phyloP scores from a whole-genome alignment of 1,140 invertebrate species.

The Hyles euphorbiae region DNA sequence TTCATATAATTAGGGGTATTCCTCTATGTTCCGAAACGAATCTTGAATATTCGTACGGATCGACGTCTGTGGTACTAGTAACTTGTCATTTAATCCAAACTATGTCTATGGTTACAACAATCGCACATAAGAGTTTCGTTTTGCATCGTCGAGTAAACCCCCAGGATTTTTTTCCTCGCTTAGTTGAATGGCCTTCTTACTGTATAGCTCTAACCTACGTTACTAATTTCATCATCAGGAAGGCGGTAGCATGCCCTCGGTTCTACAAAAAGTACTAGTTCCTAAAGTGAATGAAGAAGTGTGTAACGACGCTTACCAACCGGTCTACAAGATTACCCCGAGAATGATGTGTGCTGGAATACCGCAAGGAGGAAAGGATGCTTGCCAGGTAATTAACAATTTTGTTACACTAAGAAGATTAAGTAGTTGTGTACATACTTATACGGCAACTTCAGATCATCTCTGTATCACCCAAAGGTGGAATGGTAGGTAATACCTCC shows the following conservation, averaged over 20 bases:
- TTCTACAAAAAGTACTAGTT: conserved; percentile 61
- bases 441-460: neutral
- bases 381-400: conserved; percentile 65
- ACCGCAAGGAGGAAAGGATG: conserved; percentile 71
- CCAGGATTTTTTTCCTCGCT: no score
- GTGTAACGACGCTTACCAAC: conserved; percentile 64
- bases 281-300: conserved; percentile 67
- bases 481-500: no score
- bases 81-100: no score
- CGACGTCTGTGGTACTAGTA: no score
- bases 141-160: no score
- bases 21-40: no score
- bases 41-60: no score
- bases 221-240: conserved; percentile 33
- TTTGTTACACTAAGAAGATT: conserved; percentile 1
- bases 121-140: no score
- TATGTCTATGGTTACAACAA: no score
- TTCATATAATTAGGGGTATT: no score
- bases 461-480: no score
- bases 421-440: neutral
- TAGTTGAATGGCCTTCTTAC: no score
- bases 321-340: conserved; percentile 58
- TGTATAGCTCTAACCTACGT: neutral
- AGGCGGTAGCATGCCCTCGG: conserved; percentile 37
- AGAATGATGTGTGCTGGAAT: conserved; percentile 76